These are phyloP conservation scores for Ovis aries DNA, from an alignment of 2,113 vertebrate species.

Conservation along the genomic window ARS-UI_Ramb_v3.0 NC_056059.1:23903001-23903500, in stretches of 20 bases:
- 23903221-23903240: neutral
- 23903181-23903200: neutral
- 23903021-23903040: neutral
- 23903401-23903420: neutral
- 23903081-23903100: neutral
- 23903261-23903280: neutral
- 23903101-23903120: neutral
- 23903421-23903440: neutral
- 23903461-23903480: neutral
- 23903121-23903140: neutral
- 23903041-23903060: neutral
- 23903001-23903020: neutral
- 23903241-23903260: neutral
- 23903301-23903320: neutral
- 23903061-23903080: neutral
- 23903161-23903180: neutral
- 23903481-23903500: neutral
- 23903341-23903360: neutral
- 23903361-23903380: neutral
- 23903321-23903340: neutral
- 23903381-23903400: neutral
- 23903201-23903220: neutral
- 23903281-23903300: neutral
- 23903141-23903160: neutral
- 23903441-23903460: neutral